Conservation (phyloP, 1,140 invertebrate genomes). For the Hesperophylax magnus region DNA sequence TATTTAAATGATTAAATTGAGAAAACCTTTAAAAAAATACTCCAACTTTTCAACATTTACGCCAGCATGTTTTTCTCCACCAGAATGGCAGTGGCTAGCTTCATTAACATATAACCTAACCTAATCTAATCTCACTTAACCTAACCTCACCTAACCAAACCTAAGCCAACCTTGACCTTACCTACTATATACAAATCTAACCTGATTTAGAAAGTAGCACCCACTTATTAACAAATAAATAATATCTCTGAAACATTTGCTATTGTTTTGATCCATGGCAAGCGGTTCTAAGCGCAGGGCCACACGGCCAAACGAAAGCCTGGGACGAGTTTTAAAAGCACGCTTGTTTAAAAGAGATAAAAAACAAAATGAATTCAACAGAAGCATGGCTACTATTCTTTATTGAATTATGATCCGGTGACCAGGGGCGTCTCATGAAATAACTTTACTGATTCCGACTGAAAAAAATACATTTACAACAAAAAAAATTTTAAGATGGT, state of each 20-base stretch:
- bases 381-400: conserved; percentile 29
- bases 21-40: no score
- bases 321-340: neutral
- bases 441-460: neutral
- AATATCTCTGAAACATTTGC: neutral
- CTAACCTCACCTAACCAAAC: no score
- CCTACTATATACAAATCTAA: no score
- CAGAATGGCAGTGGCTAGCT: no score
- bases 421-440: neutral
- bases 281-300: neutral
- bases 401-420: conserved; percentile 26
- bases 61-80: no score
- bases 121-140: no score
- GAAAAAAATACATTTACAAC: neutral
- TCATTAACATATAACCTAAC: no score
- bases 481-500: neutral
- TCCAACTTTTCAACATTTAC: no score
- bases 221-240: no score
- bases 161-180: no score
- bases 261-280: neutral
- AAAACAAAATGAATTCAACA: conserved; percentile 12
- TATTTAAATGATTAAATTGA: no score
- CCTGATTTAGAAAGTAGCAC: no score
- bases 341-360: conserved; percentile 12
- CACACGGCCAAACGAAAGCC: neutral